Conservation (phyloP, 2,797 vertebrate species). For the Tinamus major region DNA sequence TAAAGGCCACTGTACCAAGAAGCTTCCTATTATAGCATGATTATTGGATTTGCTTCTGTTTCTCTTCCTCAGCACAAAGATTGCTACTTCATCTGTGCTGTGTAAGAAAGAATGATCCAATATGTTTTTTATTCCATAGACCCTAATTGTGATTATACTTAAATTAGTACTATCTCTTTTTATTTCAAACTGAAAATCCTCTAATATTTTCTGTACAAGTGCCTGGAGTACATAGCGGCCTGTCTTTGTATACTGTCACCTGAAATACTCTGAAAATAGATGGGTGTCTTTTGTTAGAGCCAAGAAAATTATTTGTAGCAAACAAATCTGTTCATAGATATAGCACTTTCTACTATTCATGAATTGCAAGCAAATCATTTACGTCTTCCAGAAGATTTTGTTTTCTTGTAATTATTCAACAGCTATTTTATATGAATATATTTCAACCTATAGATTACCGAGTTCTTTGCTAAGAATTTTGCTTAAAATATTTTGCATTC, state of each 20-base stretch:
- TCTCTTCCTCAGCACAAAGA: not conserved
- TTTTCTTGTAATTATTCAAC: conserved; percentile 8
- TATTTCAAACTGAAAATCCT: not conserved
- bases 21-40: not conserved
- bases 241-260: not conserved
- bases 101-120: not conserved
- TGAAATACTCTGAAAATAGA: not conserved
- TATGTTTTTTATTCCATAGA: not conserved
- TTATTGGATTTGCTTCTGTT: not conserved
- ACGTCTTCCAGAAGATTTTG: not conserved
- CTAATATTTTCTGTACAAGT: not conserved
- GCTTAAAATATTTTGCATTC: not conserved
- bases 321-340: not conserved
- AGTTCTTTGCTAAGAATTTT: not conserved
- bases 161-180: not conserved
- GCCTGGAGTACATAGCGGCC: not conserved
- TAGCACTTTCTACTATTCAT: not conserved
- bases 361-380: not conserved
- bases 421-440: not conserved
- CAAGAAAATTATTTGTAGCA: not conserved
- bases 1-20: not conserved
- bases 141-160: not conserved
- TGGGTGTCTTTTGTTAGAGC: not conserved
- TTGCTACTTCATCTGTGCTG: not conserved
- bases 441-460: not conserved